Evolutionary conservation across 2,888 invertebrate genomes (phyloP), one percentile per base, ranked within the genome.

Genomic region (Cremastinae sp.): DNA sequence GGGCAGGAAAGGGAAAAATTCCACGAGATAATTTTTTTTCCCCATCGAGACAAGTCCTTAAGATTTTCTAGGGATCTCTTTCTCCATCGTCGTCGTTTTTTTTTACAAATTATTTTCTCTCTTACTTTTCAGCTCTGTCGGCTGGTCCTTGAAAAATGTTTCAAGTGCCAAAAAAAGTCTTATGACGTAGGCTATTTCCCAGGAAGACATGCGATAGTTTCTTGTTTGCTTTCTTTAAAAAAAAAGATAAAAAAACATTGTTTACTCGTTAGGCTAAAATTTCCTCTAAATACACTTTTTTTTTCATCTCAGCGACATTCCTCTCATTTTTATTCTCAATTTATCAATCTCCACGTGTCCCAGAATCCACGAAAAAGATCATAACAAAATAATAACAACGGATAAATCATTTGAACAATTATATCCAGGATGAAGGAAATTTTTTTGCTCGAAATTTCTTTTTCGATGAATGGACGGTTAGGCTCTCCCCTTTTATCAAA

Each of bases 161-260:
- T 74, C 78, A 77, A 80, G 69, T 72, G 77, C 75, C 61, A 80
- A 80, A 80, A 80, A 74, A 69, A 82, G 79, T 82, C 82, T 80
- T 75, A 78, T 75, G 76, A 78, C 77, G 76, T 79, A 82, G 80
- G 80, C 79, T 82, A 83, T 81, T 76, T 83, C 82, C 79, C 81
- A 82, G 84, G 84, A 84, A 84, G 84, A 84, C 84, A 83, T 84
- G 81, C 84, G 84, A 84, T 84, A 83, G 80, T 82, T 84, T 82
- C 78, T 80, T 81, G 79, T 82, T 75, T 74, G 75, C 75, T 66
- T 70, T 71, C 59, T 56, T 66, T 75, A 54, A 43, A 51, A 22
- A 43, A 58, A 65, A 73, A 22, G 58, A 72, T 62, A 47, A 34
- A 14, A 8, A 18, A 53, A 8, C 16, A 0, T 51, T 64, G n/a